Conservation (phyloP, 2,113 vertebrate genomes). For the Haliaeetus leucogaster region DNA sequence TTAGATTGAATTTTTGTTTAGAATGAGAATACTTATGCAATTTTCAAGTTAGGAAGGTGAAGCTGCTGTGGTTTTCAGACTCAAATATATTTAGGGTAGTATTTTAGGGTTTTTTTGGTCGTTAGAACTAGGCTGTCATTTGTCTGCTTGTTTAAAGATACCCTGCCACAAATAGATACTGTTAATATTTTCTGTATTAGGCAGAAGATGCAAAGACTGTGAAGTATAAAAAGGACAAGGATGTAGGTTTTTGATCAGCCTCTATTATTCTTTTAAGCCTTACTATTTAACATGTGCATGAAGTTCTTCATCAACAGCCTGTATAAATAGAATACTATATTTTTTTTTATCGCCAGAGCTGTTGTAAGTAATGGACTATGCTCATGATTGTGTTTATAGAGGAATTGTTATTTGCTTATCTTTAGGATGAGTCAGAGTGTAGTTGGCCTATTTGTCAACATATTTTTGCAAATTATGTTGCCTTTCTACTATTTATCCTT, state of each 20-base stretch:
- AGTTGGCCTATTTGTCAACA: neutral
- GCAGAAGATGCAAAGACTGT: neutral
- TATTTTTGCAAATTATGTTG: neutral
- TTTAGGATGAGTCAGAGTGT: slow-evolving; percentile 33
- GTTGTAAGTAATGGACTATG: neutral
- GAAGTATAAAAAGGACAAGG: neutral
- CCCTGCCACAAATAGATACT: neutral
- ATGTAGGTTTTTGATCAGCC: neutral
- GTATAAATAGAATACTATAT: neutral
- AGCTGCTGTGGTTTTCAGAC: neutral
- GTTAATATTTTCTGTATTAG: neutral
- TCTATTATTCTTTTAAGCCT: neutral
- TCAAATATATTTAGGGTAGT: neutral
- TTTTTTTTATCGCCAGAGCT: neutral
- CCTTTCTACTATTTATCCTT: neutral
- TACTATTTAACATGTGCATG: neutral
- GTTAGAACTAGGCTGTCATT: neutral
- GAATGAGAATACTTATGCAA: neutral
- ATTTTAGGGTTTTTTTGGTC: neutral
- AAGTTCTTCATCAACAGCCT: neutral
- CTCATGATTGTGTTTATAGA: neutral
- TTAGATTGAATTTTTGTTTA: neutral
- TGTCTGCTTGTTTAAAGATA: neutral
- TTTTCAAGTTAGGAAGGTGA: neutral
- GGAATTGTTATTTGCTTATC: slow-evolving; percentile 6